phyloP scores from a whole-genome alignment of 2,888 invertebrate genomes.

The Cheilosia vulpina region DNA sequence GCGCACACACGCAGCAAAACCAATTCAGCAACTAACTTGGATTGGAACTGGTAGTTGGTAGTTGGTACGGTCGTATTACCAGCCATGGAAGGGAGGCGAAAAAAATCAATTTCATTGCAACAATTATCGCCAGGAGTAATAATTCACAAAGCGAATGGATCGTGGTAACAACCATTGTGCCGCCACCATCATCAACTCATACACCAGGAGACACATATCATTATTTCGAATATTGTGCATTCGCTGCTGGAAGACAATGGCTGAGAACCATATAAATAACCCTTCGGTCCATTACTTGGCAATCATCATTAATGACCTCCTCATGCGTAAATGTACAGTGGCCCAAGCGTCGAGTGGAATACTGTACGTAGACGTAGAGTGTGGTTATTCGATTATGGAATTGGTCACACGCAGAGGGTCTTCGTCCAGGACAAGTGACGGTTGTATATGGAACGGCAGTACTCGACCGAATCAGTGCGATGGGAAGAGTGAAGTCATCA shows the following conservation, averaged over 20 bases:
- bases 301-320: constrained; percentile 70
- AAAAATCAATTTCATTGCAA: constrained; percentile 70
- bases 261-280: constrained; percentile 65
- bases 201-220: constrained; percentile 43
- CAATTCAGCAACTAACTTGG: constrained; percentile 26
- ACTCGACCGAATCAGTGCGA: neutral
- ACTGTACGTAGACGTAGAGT: neutral
- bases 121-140: constrained; percentile 67
- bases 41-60: too few species aligned
- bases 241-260: constrained; percentile 54
- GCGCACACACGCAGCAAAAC: constrained; percentile 19
- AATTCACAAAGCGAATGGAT: constrained; percentile 62
- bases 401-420: constrained; percentile 20
- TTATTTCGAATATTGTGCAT: constrained; percentile 18
- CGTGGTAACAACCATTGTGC: constrained; percentile 11
- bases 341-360: neutral
- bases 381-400: constrained; percentile 35
- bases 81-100: neutral
- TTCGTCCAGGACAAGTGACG: neutral
- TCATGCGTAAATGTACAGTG: constrained; percentile 63
- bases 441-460: constrained; percentile 10
- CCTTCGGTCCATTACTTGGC: constrained; percentile 71
- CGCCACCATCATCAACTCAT: constrained; percentile 35
- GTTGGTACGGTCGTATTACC: too few species aligned
- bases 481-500: constrained; percentile 46